A percentile compares a stretch with the other conserved stretches of the same genome.
Conservation (phyloP, 2,113 vertebrate species). For the Forbesichthys agassizii region DNA sequence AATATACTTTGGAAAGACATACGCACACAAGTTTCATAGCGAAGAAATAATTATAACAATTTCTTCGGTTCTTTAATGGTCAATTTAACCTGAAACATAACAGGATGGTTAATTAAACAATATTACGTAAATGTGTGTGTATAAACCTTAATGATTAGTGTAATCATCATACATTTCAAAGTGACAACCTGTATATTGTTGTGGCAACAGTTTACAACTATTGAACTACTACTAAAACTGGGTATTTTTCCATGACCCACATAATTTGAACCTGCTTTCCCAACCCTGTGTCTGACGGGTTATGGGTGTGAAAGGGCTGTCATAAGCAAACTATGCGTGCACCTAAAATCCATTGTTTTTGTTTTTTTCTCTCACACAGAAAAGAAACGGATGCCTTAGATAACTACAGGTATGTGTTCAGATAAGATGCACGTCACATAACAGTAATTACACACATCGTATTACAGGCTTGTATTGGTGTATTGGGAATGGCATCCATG, state of each 20-base stretch:
- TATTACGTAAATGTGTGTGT: too few relatives aligned
- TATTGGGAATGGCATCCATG: conserved; percentile 10
- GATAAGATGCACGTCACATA: conserved; percentile 1
- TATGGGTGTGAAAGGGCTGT: too few relatives aligned
- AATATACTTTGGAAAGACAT: too few relatives aligned
- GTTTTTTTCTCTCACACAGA: conserved; percentile 40
- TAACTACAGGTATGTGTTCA: conserved; percentile 63
- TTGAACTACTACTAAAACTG: background rate
- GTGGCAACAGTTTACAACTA: too few relatives aligned
- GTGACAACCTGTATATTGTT: too few relatives aligned
- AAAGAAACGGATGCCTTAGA: conserved; percentile 43
- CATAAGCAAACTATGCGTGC: background rate
- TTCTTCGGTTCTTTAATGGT: too few relatives aligned
- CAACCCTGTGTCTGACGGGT: background rate
- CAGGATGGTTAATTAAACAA: too few relatives aligned
- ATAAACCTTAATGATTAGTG: too few relatives aligned
- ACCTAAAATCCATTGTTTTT: conserved; percentile 9
- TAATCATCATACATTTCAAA: too few relatives aligned
- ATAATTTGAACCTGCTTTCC: background rate
- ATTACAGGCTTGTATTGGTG: conserved; percentile 1
- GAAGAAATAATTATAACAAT: too few relatives aligned
- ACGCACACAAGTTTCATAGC: too few relatives aligned
- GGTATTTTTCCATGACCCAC: background rate
- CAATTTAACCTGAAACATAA: too few relatives aligned
- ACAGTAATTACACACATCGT: conserved; percentile 4